Evolutionary conservation across 1,140 invertebrate species (phyloP).

Genomic region (Neuroterus valhalla): DNA sequence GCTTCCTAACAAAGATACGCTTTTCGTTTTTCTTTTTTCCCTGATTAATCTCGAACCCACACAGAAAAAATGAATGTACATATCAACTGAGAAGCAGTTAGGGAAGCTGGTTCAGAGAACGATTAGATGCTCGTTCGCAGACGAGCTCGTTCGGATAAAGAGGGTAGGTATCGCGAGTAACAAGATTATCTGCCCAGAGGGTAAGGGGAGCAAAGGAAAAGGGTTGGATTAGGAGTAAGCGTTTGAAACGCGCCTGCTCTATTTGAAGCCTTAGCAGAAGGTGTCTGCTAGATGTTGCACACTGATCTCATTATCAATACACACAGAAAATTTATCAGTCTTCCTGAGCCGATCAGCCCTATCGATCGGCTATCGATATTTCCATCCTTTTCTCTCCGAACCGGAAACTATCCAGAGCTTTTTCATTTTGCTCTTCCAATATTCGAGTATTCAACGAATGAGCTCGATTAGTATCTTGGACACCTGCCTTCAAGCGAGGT

Average conservation of each 20-base stretch:
- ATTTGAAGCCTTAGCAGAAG: slow-evolving; percentile 67
- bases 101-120: slow-evolving; percentile 54
- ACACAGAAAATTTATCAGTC: slow-evolving; percentile 52
- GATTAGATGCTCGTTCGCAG: slow-evolving; percentile 64
- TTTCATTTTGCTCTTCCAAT: background rate
- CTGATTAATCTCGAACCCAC: background rate
- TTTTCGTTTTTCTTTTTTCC: background rate
- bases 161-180: slow-evolving; percentile 66
- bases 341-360: slow-evolving; percentile 23
- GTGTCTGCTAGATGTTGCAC: slow-evolving; percentile 54
- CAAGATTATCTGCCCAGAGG: slow-evolving; percentile 64
- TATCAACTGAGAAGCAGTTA: slow-evolving; percentile 19
- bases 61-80: slow-evolving; percentile 33
- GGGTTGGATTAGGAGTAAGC: slow-evolving; percentile 35
- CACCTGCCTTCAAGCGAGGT: background rate
- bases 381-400: background rate
- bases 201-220: slow-evolving; percentile 44
- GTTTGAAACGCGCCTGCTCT: slow-evolving; percentile 60
- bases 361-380: background rate
- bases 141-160: slow-evolving; percentile 64
- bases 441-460: slow-evolving; percentile 1
- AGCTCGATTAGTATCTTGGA: slow-evolving; percentile 11
- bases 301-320: slow-evolving; percentile 66
- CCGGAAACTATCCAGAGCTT: background rate
- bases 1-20: background rate